phyloP scores from a whole-genome alignment of 2,113 vertebrate genomes.

The Melozone crissalis region DNA sequence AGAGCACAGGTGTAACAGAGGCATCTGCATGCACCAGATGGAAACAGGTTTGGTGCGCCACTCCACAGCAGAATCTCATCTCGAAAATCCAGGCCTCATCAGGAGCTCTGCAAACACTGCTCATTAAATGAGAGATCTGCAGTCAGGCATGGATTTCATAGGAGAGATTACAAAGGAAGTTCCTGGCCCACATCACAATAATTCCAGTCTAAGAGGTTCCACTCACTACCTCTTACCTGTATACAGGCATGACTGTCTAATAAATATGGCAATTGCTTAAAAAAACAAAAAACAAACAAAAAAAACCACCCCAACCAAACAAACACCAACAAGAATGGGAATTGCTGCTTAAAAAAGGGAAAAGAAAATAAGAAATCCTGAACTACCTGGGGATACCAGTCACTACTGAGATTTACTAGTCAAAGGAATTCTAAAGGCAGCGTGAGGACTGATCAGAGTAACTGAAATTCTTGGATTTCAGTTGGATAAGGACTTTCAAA shows the following conservation, averaged over 20 bases:
- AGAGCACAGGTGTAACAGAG: not conserved
- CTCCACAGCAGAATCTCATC: not conserved
- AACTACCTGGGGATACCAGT: not conserved
- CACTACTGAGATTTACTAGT: not conserved
- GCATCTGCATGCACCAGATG: not conserved
- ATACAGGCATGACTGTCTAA: not conserved
- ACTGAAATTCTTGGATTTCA: not conserved
- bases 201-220: not conserved
- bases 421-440: not conserved
- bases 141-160: not conserved
- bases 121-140: not conserved
- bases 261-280: not conserved
- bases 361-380: not conserved
- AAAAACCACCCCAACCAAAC: not conserved
- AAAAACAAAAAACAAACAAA: not conserved
- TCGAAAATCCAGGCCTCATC: not conserved
- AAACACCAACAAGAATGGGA: not conserved
- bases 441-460: not conserved
- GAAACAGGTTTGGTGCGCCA: not conserved
- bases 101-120: not conserved
- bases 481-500: not conserved
- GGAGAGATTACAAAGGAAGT: not conserved
- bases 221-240: not conserved
- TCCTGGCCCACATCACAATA: not conserved
- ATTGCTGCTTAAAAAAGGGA: not conserved